These are phyloP conservation scores for Autographa gamma DNA, from an alignment of 2,888 invertebrate species.

Conservation along the genomic window DNA sequence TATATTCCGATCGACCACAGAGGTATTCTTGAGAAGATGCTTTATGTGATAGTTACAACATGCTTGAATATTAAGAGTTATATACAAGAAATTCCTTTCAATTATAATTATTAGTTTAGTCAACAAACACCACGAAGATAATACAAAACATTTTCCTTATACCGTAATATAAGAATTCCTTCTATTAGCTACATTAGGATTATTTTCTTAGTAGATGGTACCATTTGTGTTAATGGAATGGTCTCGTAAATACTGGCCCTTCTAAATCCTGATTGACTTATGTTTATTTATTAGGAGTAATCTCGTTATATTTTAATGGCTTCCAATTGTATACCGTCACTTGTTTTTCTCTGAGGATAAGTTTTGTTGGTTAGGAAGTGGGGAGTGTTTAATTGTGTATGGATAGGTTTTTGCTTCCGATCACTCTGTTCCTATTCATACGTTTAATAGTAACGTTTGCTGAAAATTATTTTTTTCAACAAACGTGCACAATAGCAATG, in stretches of 20 bases:
- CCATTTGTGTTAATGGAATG: constrained; percentile 75
- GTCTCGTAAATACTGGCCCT: constrained; percentile 69
- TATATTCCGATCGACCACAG: too few relatives aligned
- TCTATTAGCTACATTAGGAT: constrained; percentile 56
- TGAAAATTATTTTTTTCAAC: too few relatives aligned
- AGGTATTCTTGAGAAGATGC: too few relatives aligned
- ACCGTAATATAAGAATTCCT: constrained; percentile 56
- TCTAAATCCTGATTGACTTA: constrained; percentile 72
- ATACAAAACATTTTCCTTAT: constrained; percentile 45
- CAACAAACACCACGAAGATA: constrained; percentile 25
- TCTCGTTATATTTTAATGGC: constrained; percentile 42
- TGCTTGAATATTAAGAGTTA: too few relatives aligned
- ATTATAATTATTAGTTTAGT: constrained; percentile 5
- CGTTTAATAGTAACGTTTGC: too few relatives aligned
- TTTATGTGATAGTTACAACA: not conserved
- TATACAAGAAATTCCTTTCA: not conserved
- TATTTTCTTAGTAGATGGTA: constrained; percentile 72
- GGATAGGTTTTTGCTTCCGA: too few relatives aligned
- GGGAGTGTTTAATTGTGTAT: too few relatives aligned
- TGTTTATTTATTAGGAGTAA: constrained; percentile 67
- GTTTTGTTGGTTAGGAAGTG: too few relatives aligned
- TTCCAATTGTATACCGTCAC: not conserved
- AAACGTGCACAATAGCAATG: too few relatives aligned
- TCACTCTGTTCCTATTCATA: too few relatives aligned
- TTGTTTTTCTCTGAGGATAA: constrained; percentile 6